phyloP scores from a whole-genome alignment of 2,888 invertebrate species.

The Helobdella robusta region DNA sequence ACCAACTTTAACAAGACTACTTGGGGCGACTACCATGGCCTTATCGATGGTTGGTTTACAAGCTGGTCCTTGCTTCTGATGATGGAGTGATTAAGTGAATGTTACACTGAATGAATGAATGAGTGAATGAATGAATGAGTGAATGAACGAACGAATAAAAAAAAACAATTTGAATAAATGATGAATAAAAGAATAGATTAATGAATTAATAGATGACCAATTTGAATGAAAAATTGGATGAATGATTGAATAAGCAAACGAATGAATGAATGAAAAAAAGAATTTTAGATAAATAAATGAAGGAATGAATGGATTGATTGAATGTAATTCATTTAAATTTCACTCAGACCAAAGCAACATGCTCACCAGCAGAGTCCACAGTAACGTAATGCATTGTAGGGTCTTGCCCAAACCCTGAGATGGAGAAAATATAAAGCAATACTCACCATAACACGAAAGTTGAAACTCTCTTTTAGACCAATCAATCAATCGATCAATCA shows the following conservation, averaged over 20 bases:
- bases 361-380: conserved; percentile 75
- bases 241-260: no score
- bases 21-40: conserved; percentile 89
- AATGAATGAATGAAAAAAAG: no score
- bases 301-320: neutral
- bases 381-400: conserved; percentile 84
- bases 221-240: no score
- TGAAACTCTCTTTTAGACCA: no score
- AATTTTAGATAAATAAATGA: no score
- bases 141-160: no score
- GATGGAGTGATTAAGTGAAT: conserved; percentile 8
- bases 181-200: neutral
- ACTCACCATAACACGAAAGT: no score
- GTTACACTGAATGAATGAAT: no score
- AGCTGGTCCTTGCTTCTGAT: conserved; percentile 73
- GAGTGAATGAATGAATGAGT: no score
- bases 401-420: conserved; percentile 80
- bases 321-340: neutral
- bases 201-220: neutral
- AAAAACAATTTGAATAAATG: no score
- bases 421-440: no score
- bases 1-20: conserved; percentile 76
- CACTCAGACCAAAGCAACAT: neutral
- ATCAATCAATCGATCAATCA: no score
- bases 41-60: conserved; percentile 80